These are phyloP conservation scores for Muntiacus muntjak DNA, from an alignment of 2,113 vertebrate species.

Conservation along the genomic window DNA sequence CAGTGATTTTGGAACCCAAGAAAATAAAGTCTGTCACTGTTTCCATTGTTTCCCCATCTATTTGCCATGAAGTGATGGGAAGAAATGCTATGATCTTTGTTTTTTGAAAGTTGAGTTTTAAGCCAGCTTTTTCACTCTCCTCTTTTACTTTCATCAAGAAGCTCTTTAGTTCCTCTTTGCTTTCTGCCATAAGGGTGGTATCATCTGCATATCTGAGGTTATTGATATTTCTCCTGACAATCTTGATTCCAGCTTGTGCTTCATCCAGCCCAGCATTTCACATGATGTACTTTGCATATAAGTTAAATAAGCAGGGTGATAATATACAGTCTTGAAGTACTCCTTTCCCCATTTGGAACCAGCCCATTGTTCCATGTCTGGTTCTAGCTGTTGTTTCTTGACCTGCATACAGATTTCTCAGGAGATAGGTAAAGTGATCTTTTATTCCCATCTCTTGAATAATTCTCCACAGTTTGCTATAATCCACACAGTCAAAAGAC, in stretches of 20 bases:
- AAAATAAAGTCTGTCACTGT: neutral
- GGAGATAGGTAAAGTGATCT: neutral
- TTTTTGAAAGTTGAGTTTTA: neutral
- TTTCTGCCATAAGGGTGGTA: neutral
- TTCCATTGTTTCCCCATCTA: neutral
- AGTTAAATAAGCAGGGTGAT: neutral
- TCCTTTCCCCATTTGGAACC: neutral
- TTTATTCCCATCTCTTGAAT: neutral
- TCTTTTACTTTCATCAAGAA: neutral
- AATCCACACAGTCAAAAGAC: neutral
- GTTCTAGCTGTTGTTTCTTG: neutral
- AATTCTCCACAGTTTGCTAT: neutral
- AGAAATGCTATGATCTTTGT: neutral
- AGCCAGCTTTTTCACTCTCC: neutral
- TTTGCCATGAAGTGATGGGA: neutral
- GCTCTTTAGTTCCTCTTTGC: neutral
- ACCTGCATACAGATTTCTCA: neutral
- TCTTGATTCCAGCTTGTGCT: neutral
- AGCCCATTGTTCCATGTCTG: neutral
- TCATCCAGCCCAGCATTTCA: neutral
- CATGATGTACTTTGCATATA: neutral
- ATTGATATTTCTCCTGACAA: neutral
- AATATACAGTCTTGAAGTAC: neutral
- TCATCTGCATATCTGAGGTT: neutral
- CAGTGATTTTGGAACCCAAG: neutral